Base-by-base conservation (phyloP, 2,888 invertebrate species). In the Trichogramma dendrolimi region DNA sequence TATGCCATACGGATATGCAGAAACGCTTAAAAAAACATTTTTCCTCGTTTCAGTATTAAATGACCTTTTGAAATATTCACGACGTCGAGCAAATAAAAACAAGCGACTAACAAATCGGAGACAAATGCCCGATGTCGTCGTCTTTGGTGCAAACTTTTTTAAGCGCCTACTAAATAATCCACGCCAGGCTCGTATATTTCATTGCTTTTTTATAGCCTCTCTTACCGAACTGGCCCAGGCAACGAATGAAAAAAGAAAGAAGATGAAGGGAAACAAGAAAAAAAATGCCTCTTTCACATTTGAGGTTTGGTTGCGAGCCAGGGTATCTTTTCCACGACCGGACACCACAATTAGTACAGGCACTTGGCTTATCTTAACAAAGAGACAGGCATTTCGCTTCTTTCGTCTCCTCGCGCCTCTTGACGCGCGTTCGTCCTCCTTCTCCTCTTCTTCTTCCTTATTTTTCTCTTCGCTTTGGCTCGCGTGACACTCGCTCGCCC, bases 331-430 rank as follows among this genome's bases (percentile, higher is more conserved):
- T 60, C 27, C 27, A 27, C 27, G 63, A 66, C 54, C 57, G 66
- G 66, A 60, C 63, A 64, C 27, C 27, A 27, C 64, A 65, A 67
- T 67, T 66, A 67, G 66, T 67, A 67, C 63, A 62, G 69, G 67
- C 67, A 65, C 69, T 69, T 57, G 61, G 63, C 65, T 63, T 69
- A 69, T 69, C 69, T 69, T 58, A 66, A 67, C 67, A 66, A 62
- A 58, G 61, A 60, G n/a, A 53, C 55, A 48, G 44, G 42, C 51
- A n/a, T 59, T 47, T 48, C 57, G 10, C 38, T 10, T 50, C 40
- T 27, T 49, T 14, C 62, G 53, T 59, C 58, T 60, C 51, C 56
- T 27, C 27, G 27, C 27, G 55, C 56, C 49, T 60, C 27, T 27
- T 27, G 27, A 27, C 27, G 27, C 59, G 43, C 49, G n/a, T 53